A percentile compares a stretch with the other conserved stretches of the same genome.
Evolutionary conservation across 2,888 invertebrate species (phyloP).

Genomic region (Lathronympha strigana): DNA sequence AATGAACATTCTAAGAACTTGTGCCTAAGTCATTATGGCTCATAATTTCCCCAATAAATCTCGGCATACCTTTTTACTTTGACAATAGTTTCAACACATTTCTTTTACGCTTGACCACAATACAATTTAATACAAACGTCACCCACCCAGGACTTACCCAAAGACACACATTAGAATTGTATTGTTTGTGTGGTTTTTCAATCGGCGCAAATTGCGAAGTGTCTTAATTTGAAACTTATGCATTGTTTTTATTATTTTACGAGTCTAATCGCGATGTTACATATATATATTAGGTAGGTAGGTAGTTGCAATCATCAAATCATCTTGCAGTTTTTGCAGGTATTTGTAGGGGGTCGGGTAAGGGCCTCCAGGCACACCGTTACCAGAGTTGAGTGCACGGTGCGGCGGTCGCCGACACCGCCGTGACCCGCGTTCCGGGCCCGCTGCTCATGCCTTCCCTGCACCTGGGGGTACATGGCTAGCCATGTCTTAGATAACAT

Average conservation of each 20-base stretch:
- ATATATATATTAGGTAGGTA: not conserved
- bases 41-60: conserved; percentile 56
- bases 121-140: not conserved
- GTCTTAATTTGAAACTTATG: not conserved
- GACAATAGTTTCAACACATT: conserved; percentile 23
- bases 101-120: conserved; percentile 23
- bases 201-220: not conserved
- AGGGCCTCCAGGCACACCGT: conserved; percentile 61
- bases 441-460: conserved; percentile 19
- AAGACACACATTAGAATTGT: not conserved
- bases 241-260: conserved; percentile 6
- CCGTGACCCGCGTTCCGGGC: conserved; percentile 55
- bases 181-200: not conserved
- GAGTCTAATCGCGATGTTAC: not conserved
- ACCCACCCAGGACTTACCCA: conserved; percentile 4
- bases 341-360: conserved; percentile 6
- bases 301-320: not conserved
- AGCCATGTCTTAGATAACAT: not conserved
- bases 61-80: conserved; percentile 32
- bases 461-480: not conserved
- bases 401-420: conserved; percentile 79
- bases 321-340: conserved; percentile 4
- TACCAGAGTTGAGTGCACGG: conserved; percentile 80
- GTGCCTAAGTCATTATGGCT: conserved; percentile 51
- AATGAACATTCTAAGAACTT: conserved; percentile 46